A percentile compares a stretch with the other conserved stretches of the same genome.
phyloP scores from a whole-genome alignment of 2,113 vertebrate species.

The Alectura lathami region DNA sequence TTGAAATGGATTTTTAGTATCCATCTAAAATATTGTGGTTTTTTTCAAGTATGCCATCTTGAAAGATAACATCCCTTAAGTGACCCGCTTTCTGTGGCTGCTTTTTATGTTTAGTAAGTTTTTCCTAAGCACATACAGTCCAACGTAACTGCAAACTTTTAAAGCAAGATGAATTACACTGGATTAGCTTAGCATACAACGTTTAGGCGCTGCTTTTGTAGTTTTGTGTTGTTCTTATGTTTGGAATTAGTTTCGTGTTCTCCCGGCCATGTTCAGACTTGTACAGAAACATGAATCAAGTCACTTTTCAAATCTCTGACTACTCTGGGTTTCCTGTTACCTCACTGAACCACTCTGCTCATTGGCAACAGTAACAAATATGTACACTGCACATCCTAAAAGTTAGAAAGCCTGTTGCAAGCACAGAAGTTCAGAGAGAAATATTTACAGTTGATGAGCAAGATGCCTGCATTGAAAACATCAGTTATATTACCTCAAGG shows the following conservation, averaged over 20 bases:
- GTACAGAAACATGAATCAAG: neutral
- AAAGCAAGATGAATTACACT: neutral
- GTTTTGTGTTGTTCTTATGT: neutral
- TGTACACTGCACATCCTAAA: neutral
- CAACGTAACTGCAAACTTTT: neutral
- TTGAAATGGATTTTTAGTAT: neutral
- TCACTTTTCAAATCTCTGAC: neutral
- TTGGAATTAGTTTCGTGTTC: neutral
- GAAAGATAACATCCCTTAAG: neutral
- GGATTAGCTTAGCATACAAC: neutral
- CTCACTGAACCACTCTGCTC: neutral
- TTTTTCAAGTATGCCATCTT: neutral
- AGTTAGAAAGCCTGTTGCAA: neutral
- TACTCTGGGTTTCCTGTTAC: neutral
- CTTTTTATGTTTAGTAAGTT: neutral
- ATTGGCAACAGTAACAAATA: neutral
- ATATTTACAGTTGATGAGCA: neutral
- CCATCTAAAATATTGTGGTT: neutral
- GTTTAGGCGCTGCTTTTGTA: constrained; percentile 9
- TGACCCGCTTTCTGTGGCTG: neutral
- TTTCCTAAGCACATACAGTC: neutral
- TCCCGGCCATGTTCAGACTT: neutral
- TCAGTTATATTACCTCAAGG: neutral
- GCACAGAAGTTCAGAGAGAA: neutral
- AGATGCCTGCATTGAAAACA: neutral